phyloP scores from a whole-genome alignment of 2,113 vertebrate genomes.

The Cichladusa arquata region DNA sequence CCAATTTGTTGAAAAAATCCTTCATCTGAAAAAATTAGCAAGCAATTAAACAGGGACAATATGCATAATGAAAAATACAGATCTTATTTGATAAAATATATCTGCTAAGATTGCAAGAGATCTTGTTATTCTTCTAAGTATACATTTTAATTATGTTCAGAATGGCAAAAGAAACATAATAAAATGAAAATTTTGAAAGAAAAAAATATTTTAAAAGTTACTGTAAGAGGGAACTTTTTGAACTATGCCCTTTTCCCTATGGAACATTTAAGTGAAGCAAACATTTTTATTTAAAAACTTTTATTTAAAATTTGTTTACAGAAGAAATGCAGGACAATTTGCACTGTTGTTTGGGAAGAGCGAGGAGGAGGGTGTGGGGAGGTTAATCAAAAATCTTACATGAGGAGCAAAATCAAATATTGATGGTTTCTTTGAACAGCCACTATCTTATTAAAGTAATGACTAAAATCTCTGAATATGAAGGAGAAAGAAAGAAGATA shows the following conservation, averaged over 20 bases:
- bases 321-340: background rate
- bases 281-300: background rate
- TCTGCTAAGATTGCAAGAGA: background rate
- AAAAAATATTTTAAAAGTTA: background rate
- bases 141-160: background rate
- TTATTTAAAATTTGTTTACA: background rate
- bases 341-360: background rate
- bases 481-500: background rate
- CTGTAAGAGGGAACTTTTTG: background rate
- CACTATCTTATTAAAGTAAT: background rate
- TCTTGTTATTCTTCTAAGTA: background rate
- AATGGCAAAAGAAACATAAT: background rate
- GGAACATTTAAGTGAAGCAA: background rate
- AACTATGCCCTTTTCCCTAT: background rate
- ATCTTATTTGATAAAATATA: background rate
- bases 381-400: background rate
- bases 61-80: background rate
- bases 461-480: background rate
- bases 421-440: background rate
- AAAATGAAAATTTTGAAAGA: background rate
- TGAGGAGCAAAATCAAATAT: background rate
- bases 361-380: fast-evolving
- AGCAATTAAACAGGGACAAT: background rate
- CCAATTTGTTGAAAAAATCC: background rate
- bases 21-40: background rate